Base-by-base conservation (phyloP, 2,888 invertebrate genomes). In the Fragum fragum region DNA sequence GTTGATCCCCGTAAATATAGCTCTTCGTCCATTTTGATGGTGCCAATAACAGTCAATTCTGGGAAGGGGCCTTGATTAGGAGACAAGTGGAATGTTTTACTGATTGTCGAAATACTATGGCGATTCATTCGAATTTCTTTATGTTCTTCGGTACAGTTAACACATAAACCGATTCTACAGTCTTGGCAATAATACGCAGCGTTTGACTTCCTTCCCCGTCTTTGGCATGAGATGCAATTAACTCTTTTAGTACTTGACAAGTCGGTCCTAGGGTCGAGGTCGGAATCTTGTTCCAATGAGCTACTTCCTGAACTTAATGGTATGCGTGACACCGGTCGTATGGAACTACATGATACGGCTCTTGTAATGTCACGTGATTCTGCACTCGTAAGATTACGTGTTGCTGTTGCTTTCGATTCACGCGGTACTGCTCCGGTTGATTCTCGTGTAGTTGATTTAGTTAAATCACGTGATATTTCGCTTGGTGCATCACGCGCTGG, bases 51-150 rank as follows among this genome's bases (percentile, higher is more conserved):
- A 0, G 83, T 85, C 18, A 85, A 55, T 42, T 82, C 79, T 1
- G 85, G 85, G 63, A 77, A 85, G 2, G 85, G 85, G 3, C 85
- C 85, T 55, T 85, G 85, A 55, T 82, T 83, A 3, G 85, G 83
- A 5, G 85, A 81, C 21, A 63, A 23, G 14, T 28, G 21, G 42
- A 69, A 85, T 14, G 85, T 76, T 18, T 80, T 76, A 26, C 77
- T 80, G 26, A 85, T 82, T 18, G 53, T 63, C 14, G 85, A 79
- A 11, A 85, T 78, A 39, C 85, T 85, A 36, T 85, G 85, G 18
- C 85, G 74, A 47, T 82, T 80, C 23, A 85, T 71, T 29, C 69
- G 75, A 1, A 82, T 73, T 7, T 81, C 69, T n/a, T 71, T 36
- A 52, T 85, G 85, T 32, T 73, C 73, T 16, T 73, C 59, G 11